Conservation (phyloP, 1,140 invertebrate genomes). For the Samia ricini region DNA sequence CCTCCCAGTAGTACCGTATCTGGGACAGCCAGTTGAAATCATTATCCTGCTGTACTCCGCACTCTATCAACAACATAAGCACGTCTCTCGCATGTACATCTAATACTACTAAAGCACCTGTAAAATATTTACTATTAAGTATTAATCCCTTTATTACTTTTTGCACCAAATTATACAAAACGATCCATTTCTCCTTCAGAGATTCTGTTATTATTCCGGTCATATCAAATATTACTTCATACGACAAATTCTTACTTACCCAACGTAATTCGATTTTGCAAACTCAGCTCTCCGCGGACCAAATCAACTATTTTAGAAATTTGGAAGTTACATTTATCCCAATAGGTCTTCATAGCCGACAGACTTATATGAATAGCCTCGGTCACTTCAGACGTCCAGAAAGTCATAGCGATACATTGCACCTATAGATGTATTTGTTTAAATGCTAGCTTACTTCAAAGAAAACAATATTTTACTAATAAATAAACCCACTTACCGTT, state of each 20-base stretch:
- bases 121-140: slow-evolving; percentile 8
- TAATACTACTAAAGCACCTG: slow-evolving; percentile 91
- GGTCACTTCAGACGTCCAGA: slow-evolving; percentile 94
- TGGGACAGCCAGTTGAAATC: slow-evolving; percentile 95
- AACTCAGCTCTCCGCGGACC: slow-evolving; percentile 90
- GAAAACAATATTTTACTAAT: background rate
- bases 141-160: background rate
- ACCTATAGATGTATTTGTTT: slow-evolving; percentile 66
- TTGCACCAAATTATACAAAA: background rate
- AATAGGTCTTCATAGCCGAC: slow-evolving; percentile 75
- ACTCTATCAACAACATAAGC: slow-evolving; percentile 83
- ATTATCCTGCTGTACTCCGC: slow-evolving; percentile 82
- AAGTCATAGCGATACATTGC: slow-evolving; percentile 91
- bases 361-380: slow-evolving; percentile 81
- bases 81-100: slow-evolving; percentile 96
- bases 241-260: slow-evolving; percentile 74
- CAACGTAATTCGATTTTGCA: slow-evolving; percentile 93
- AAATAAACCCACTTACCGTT: slow-evolving; percentile 68
- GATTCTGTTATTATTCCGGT: background rate
- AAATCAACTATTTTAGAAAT: slow-evolving; percentile 91
- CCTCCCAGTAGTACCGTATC: slow-evolving; percentile 96
- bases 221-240: background rate
- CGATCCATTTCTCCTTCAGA: background rate
- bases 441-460: background rate
- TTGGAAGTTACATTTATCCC: slow-evolving; percentile 81